Percentiles rank a stretch among this genome's conserved stretches.
Evolutionary conservation across 2,113 vertebrate species (phyloP).

Genomic region (Vombatus ursinus): DNA sequence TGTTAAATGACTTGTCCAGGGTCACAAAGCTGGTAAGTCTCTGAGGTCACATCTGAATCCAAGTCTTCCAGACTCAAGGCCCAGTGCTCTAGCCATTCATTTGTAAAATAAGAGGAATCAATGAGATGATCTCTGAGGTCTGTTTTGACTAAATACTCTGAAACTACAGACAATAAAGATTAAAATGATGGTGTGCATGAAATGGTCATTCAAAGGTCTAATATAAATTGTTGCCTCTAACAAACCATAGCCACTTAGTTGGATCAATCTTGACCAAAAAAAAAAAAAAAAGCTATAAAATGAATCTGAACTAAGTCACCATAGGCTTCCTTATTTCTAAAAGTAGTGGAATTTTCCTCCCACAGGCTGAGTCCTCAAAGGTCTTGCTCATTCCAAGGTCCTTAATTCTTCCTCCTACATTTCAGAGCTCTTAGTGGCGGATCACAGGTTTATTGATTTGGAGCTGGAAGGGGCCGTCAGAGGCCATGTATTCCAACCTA

Average conservation of each 20-base stretch:
- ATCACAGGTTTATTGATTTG: background rate
- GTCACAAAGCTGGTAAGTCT: background rate
- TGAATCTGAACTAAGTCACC: background rate
- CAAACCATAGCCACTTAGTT: slow-evolving; percentile 25
- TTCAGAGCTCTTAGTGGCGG: background rate
- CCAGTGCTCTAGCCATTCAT: background rate
- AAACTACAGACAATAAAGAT: background rate
- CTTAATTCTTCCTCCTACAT: background rate
- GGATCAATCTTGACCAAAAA: slow-evolving; percentile 21
- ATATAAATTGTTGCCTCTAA: background rate
- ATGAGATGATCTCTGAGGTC: background rate
- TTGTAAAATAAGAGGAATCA: background rate
- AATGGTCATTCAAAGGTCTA: background rate
- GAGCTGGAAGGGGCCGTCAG: background rate
- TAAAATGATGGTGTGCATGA: background rate
- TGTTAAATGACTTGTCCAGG: background rate
- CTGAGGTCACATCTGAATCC: background rate
- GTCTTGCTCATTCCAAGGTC: background rate
- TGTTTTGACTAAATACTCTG: background rate
- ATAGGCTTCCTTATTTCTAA: background rate
- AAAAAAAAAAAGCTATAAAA: background rate
- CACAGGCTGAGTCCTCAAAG: background rate
- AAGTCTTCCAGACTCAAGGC: background rate
- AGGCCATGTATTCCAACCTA: background rate
- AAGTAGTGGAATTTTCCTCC: background rate